Evolutionary conservation across 2,113 vertebrate genomes (phyloP).

Genomic region (Anguilla japonica): DNA sequence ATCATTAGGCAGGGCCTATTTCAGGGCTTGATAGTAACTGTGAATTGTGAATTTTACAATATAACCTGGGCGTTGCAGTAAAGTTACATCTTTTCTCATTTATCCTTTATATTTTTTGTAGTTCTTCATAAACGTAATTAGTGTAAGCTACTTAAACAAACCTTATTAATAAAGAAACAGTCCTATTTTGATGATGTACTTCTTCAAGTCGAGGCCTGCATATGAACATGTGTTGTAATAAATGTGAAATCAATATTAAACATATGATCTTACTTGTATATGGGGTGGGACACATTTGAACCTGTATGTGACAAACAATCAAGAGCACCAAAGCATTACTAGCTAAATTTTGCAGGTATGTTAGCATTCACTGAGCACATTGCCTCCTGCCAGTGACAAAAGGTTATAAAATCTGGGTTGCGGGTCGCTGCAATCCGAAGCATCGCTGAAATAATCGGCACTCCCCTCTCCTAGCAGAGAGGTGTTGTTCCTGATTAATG

Average conservation of each 20-base stretch:
- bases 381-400: background rate
- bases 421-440: background rate
- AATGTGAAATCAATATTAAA: background rate
- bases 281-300: background rate
- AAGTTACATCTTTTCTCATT: too few species aligned
- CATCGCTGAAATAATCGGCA: background rate
- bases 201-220: background rate
- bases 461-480: constrained; percentile 12
- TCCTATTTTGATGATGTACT: background rate
- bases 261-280: background rate
- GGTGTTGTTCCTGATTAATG: constrained; percentile 38
- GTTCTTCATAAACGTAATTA: too few species aligned
- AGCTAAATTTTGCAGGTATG: background rate
- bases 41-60: background rate
- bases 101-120: too few species aligned
- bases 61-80: too few species aligned
- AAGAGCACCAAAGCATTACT: background rate
- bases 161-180: background rate
- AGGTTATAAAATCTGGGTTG: constrained; percentile 19
- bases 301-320: background rate
- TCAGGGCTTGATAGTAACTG: background rate
- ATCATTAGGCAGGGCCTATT: background rate
- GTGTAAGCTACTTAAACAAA: background rate
- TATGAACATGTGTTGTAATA: background rate
- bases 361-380: background rate